Evolutionary conservation across 2,888 invertebrate genomes (phyloP).

Genomic region (Nomada goodeniana): DNA sequence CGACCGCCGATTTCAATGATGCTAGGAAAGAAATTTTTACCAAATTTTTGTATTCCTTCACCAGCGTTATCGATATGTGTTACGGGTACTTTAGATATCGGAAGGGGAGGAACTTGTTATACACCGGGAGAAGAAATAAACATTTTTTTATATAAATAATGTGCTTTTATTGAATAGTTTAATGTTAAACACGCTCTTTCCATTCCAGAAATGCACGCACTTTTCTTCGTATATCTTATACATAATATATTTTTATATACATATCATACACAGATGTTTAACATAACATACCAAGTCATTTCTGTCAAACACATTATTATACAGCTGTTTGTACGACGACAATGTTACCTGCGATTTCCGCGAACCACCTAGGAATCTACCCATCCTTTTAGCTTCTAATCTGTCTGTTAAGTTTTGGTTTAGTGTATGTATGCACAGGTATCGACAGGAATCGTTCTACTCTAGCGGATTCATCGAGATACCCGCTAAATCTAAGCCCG

Average conservation of each 20-base stretch:
- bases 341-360: constrained; percentile 15
- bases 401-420: constrained; percentile 15
- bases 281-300: constrained; percentile 48
- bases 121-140: constrained; percentile 35
- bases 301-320: constrained; percentile 29
- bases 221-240: constrained; percentile 60
- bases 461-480: constrained; percentile 7
- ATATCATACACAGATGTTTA: constrained; percentile 74
- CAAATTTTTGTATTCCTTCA: constrained; percentile 34
- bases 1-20: constrained; percentile 15
- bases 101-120: constrained; percentile 37
- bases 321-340: constrained; percentile 24
- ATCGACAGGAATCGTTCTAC: constrained; percentile 6
- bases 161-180: constrained; percentile 80
- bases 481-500: constrained; percentile 25
- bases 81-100: constrained; percentile 38
- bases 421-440: constrained; percentile 23
- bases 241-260: constrained; percentile 76
- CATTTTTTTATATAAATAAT: constrained; percentile 80
- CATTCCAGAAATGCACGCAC: constrained; percentile 75
- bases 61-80: constrained; percentile 28
- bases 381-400: background rate
- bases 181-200: constrained; percentile 73
- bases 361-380: constrained; percentile 5
- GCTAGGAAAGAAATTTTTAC: constrained; percentile 9